Conservation (phyloP, 1,140 invertebrate species). For the Macrocentrus cingulum region DNA sequence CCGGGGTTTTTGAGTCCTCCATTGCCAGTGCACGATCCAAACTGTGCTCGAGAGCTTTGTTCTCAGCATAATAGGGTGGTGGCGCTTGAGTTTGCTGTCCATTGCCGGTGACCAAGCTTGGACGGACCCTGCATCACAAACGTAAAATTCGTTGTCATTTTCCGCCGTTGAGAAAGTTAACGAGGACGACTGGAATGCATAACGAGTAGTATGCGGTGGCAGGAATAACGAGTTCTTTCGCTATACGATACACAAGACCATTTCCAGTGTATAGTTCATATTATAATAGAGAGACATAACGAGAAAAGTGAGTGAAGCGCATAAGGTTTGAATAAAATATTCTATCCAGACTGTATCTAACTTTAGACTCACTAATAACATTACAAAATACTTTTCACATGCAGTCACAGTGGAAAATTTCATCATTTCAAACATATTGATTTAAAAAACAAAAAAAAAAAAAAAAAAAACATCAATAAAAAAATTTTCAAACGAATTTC, state of each 20-base stretch:
- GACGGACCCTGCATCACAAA: slow-evolving; percentile 60
- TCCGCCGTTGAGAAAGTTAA: slow-evolving; percentile 4
- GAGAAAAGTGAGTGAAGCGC: slow-evolving; percentile 4
- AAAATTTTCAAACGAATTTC: no score
- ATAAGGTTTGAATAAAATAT: slow-evolving; percentile 16
- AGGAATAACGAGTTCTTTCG: slow-evolving; percentile 19
- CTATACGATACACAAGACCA: slow-evolving; percentile 8
- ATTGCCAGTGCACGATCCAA: slow-evolving; percentile 79
- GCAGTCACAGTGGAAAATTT: no score
- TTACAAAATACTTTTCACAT: slow-evolving; percentile 9
- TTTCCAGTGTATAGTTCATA: slow-evolving; percentile 1
- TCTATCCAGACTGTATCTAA: slow-evolving; percentile 6
- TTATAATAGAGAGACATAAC: slow-evolving; percentile 8
- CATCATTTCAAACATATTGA: no score
- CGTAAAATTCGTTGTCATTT: slow-evolving; percentile 27
- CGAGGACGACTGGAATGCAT: slow-evolving; percentile 21
- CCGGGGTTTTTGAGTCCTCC: slow-evolving; percentile 77
- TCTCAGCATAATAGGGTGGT: slow-evolving; percentile 84
- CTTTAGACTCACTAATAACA: slow-evolving; percentile 22
- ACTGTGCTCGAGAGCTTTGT: slow-evolving; percentile 86
- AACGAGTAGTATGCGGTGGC: slow-evolving; percentile 9
- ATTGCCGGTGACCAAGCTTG: slow-evolving; percentile 71
- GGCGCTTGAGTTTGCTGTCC: slow-evolving; percentile 76
- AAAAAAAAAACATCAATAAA: no score
- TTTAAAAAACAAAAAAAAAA: no score